phyloP scores from a whole-genome alignment of 1,140 invertebrate species.

The Pseudomyrmex dendroicus region DNA sequence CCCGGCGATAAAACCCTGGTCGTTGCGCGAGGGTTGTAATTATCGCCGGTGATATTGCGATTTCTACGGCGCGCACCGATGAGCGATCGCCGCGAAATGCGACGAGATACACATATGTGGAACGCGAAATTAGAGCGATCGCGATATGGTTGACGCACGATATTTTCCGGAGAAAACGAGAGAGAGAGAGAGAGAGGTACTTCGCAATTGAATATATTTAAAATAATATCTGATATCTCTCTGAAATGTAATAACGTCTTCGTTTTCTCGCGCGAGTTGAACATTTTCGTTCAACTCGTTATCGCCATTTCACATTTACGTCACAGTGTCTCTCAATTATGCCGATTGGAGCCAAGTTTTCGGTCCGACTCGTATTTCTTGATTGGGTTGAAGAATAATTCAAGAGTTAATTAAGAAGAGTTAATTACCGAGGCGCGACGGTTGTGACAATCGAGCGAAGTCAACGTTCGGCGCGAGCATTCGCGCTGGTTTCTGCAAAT shows the following conservation, averaged over 20 bases:
- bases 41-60: constrained; percentile 65
- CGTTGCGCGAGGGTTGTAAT: constrained; percentile 61
- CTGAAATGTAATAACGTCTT: too few relatives aligned
- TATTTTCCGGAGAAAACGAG: too few relatives aligned
- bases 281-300: neutral
- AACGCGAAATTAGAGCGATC: neutral
- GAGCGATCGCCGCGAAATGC: constrained; percentile 4
- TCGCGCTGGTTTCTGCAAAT: constrained; percentile 36
- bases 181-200: too few relatives aligned
- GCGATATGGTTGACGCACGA: too few relatives aligned
- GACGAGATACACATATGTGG: neutral
- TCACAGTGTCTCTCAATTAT: neutral
- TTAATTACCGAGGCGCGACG: constrained; percentile 29
- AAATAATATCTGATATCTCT: too few relatives aligned
- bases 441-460: constrained; percentile 27
- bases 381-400: neutral
- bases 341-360: constrained; percentile 1
- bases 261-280: neutral
- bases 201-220: too few relatives aligned
- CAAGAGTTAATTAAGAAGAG: constrained; percentile 49
- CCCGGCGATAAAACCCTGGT: constrained; percentile 65
- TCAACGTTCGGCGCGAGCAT: constrained; percentile 29
- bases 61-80: constrained; percentile 27
- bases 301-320: neutral
- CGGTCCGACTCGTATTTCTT: neutral